Conservation (phyloP, 1,140 invertebrate genomes). For the Chionoecetes opilio region DNA sequence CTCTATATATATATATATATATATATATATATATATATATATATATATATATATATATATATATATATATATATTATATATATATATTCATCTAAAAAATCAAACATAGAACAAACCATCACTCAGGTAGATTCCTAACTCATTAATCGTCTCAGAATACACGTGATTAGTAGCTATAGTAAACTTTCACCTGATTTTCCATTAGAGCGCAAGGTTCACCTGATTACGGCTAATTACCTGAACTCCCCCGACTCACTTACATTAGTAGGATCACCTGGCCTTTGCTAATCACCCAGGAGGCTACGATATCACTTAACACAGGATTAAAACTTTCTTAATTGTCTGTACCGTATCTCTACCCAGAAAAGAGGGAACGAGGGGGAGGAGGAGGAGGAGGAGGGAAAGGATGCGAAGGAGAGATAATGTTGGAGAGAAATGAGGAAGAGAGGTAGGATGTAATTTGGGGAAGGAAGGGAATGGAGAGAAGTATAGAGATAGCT, state of each 20-base stretch:
- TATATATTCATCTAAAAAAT: too few relatives aligned
- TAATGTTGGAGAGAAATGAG: neutral
- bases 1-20: too few relatives aligned
- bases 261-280: constrained; percentile 7
- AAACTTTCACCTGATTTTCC: constrained; percentile 20
- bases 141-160: neutral
- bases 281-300: neutral
- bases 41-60: too few relatives aligned
- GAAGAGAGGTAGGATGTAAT: neutral
- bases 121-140: too few relatives aligned
- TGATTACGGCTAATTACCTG: neutral
- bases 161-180: neutral
- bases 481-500: neutral
- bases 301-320: constrained; percentile 29
- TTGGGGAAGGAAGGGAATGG: neutral
- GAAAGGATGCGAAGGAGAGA: neutral
- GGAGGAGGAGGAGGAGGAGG: neutral
- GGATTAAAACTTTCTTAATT: constrained; percentile 31
- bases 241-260: neutral
- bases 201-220: constrained; percentile 16
- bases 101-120: too few relatives aligned
- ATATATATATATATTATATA: too few relatives aligned
- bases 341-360: neutral
- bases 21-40: too few relatives aligned
- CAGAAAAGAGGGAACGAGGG: neutral